Percentiles rank a stretch among this genome's conserved stretches.
phyloP scores from a whole-genome alignment of 1,140 invertebrate genomes.

The Apis dorsata region DNA sequence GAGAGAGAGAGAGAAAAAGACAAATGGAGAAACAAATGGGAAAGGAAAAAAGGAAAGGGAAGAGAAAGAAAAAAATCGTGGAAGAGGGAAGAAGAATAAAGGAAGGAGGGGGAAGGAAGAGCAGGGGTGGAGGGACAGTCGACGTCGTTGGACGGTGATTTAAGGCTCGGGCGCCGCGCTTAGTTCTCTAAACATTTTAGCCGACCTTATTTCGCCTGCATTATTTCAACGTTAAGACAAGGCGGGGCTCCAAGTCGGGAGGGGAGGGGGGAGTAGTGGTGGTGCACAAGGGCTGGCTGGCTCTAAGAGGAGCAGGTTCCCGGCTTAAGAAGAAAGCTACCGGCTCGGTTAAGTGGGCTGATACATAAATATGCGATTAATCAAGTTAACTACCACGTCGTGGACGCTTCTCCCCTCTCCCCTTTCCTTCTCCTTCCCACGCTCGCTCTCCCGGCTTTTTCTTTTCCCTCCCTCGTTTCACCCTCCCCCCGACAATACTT shows the following conservation, averaged over 20 bases:
- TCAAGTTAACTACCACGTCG: constrained; percentile 70
- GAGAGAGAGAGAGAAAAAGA: constrained; percentile 1
- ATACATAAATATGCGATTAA: constrained; percentile 78
- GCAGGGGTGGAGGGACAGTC: constrained; percentile 35
- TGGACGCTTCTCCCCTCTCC: constrained; percentile 39
- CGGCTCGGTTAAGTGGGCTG: constrained; percentile 72
- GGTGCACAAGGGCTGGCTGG: constrained; percentile 38
- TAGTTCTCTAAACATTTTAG: constrained; percentile 76
- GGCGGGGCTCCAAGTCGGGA: constrained; percentile 52
- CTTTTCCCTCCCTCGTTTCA: neutral
- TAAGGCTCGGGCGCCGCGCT: constrained; percentile 63
- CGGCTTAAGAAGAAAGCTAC: constrained; percentile 63
- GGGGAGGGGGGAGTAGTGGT: constrained; percentile 31
- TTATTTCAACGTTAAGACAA: constrained; percentile 75
- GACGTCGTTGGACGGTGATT: constrained; percentile 66
- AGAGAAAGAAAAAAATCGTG: neutral
- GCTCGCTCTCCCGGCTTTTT: neutral
- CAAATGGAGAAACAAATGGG: neutral
- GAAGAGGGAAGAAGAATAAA: neutral
- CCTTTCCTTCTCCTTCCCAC: neutral
- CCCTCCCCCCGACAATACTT: neutral
- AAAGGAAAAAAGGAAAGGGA: neutral
- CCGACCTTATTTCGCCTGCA: constrained; percentile 74
- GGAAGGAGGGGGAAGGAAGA: neutral
- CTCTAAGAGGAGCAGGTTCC: constrained; percentile 44